These are phyloP conservation scores for Teleogryllus oceanicus DNA, from an alignment of 2,888 invertebrate species.

Conservation along the genomic window DNA sequence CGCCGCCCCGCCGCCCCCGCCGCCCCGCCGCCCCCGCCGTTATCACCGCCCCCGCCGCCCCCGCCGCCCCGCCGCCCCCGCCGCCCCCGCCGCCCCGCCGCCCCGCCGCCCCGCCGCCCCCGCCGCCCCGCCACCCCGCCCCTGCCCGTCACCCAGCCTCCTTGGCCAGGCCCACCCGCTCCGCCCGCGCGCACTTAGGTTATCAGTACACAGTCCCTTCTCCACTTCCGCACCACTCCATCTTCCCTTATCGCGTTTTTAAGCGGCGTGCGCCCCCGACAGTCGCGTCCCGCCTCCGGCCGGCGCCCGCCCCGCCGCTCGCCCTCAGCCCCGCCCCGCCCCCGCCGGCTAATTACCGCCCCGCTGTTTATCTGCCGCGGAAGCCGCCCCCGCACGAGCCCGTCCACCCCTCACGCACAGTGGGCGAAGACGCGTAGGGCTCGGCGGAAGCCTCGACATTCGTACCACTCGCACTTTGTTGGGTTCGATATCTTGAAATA, in stretches of 20 bases:
- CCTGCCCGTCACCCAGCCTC: too few relatives aligned
- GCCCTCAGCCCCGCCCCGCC: background rate
- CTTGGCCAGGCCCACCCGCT: background rate
- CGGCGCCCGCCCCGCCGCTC: background rate
- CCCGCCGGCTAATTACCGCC: background rate
- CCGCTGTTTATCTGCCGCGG: background rate
- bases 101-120: background rate
- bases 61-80: too few relatives aligned
- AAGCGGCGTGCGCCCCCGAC: background rate
- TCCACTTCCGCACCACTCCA: background rate
- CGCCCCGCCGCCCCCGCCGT: too few relatives aligned
- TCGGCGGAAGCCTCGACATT: too few relatives aligned
- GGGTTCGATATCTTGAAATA: too few relatives aligned
- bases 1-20: too few relatives aligned
- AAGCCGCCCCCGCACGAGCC: background rate
- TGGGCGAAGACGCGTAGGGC: too few relatives aligned
- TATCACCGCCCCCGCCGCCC: too few relatives aligned
- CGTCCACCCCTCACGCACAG: too few relatives aligned
- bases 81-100: background rate
- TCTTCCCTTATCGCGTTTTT: constrained; percentile 18
- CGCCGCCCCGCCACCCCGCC: background rate
- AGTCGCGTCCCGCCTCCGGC: background rate
- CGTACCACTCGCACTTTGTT: too few relatives aligned
- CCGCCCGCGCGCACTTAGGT: background rate
- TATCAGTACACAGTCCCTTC: constrained; percentile 18